Evolutionary conservation across 2,888 invertebrate genomes (phyloP), one percentile per base, ranked within the genome.

Genomic region (Exocentrus adspersus): DNA sequence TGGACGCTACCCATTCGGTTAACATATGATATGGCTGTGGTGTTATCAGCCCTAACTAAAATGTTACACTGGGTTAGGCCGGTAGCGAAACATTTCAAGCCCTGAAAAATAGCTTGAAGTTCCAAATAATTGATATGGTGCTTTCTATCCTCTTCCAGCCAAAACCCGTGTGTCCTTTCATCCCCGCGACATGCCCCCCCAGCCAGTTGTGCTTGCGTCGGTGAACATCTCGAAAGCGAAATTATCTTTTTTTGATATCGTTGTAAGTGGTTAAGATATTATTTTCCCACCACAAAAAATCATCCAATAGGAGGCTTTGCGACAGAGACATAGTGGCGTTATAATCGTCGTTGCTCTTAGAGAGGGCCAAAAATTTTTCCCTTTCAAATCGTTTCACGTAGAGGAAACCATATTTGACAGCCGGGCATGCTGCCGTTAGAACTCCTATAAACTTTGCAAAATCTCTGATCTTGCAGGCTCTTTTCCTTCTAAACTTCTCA

Each of bases 41-140:
- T 68, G 46, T 72, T 75, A 54, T 72, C 75, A 24, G 64, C 42
- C 17, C 73, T 20, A 2, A 70, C 45, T 43, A 74, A 50, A 32
- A 74, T 73, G 10, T 63, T 45, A 37, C 68, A 69, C 37, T 69
- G 37, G 41, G 2, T 7, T 17, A 53, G 19, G 21, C 63, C 37
- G 7, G 21, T 46, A 6, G 75, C 72, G 61, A 76, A 75, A 46
- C 68, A 65, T 60, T 71, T 73, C 5, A 76, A 37, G 1, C 65
- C 73, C 6, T 70, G 60, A 50, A 71, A 71, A 3, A 69, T 66
- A n/a, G 75, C 72, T 48, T 67, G 19, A 6, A 74, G 51, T 60
- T 75, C 72, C 53, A 75, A 62, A 45, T 65, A 67, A 68, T 75
- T 75, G 17, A 74, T 75, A 51, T 75, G 74, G n/a, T 45, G 4